Base-by-base conservation (phyloP, 2,113 vertebrate species). In the Syngnathoides biaculeatus region DNA sequence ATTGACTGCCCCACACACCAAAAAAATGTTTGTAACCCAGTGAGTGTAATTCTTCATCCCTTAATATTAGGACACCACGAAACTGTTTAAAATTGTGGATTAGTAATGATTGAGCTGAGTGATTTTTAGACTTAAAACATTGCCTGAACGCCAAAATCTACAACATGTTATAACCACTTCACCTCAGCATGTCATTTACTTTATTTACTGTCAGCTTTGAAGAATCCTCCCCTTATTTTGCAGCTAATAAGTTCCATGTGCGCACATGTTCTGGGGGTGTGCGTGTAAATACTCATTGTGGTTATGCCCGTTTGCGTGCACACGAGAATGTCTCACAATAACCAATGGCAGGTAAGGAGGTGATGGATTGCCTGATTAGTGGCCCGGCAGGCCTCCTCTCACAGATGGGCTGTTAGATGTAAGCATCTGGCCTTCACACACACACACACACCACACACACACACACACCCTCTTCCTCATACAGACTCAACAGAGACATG, bases 281-380 rank as follows among this genome's bases (percentile, higher is more conserved):
- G 65, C 65, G 42, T 74, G 27, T 61, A 38, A 63, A 39, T 42
- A 38, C 22, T 12, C 52, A 40, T n/a, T 17, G 19, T 35, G 30
- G 2, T 35, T 35, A 35, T 35, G 30, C 30, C 3, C 30, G 56
- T 14, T 45, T 53, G 65, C 45, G 68, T 30, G n/a, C 39, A 35
- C 72, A 72, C 72, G 70, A 74, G 84, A 82, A 74, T 74, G 72
- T 69, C 75, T 78, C 53, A 8, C 52, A 19, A 87, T 88, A 75
- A 60, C 73, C 77, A 67, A 73, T 82, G 86, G 84, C 89, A 89
- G 86, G 85, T 86, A 89, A 77, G 83, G 77, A 79, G 81, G 87
- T 88, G 88, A 91, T 89, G 86, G 85, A 88, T 89, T 84, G 84
- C 84, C 88, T 89, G 83, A 89, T 91, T 90, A 91, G 86, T 83